Base-by-base conservation (phyloP, 2,888 invertebrate genomes). In the Drosophila prolongata region DNA sequence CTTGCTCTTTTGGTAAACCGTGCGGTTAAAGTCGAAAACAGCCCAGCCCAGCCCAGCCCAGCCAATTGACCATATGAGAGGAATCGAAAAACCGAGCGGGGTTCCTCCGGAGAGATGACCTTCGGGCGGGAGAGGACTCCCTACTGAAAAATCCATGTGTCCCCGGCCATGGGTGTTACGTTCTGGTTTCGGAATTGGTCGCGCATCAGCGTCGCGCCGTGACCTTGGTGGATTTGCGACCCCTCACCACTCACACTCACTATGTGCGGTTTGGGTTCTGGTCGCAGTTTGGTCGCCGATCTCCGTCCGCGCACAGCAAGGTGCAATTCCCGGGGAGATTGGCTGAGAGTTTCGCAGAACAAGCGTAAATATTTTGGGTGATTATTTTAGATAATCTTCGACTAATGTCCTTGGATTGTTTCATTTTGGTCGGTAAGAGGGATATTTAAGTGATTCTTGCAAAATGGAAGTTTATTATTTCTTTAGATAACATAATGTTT, bases 351-450 rank as follows among this genome's bases (percentile, higher is more conserved):
- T 86, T 86, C 89, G 77, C 67, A 78, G 86, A 87, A 87, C 53
- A 61, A 61, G 72, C 78, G 69, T 80, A 83, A 89, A 87, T 87
- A 87, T 90, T 90, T 89, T 89, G 80, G 78, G 80, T 90, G 89
- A 90, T 90, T 90, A 90, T 90, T 82, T 89, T 79, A 82, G 80
- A 89, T 90, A 87, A 89, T 90, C 84, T 82, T 79, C 53, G 60
- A 27, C 69, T 78, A 86, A 86, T 87, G 85, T 77, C 82, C 86
- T 87, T 87, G 80, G 68, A 65, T 80, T 85, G 73, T 80, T 59
- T 49, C 37, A 44, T 49, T 69, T 83, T 57, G 40, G 19, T 37
- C 19, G 16, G 14, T 27, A 24, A 40, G n/a, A 57, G 34, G 6
- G 38, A 49, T 42, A 35, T 35, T 16, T 16, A 27, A 10, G 9